Conservation (phyloP, 2,797 vertebrate genomes). For the Zenarchopterus dispar region DNA sequence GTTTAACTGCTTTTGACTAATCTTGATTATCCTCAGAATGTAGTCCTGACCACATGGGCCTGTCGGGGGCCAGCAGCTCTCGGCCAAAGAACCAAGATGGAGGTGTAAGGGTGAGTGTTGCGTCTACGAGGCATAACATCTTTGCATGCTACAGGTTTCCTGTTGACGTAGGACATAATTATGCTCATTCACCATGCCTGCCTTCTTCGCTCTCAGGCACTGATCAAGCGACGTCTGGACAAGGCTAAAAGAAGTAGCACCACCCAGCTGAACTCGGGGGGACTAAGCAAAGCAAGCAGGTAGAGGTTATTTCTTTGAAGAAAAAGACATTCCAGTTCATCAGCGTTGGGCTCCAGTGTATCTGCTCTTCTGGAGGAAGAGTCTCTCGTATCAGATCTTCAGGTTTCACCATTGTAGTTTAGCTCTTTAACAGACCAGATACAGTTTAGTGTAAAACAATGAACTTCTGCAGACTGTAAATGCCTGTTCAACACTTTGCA, state of each 20-base stretch:
- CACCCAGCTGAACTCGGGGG: conserved; percentile 64
- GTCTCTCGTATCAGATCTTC: no score
- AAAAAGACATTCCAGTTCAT: not conserved
- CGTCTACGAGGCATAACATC: conserved; percentile 6
- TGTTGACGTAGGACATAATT: conserved; percentile 29
- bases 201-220: conserved; percentile 56
- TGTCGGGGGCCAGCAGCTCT: conserved; percentile 20
- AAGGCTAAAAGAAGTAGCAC: conserved; percentile 73
- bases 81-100: conserved; percentile 79
- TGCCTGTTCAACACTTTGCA: not conserved
- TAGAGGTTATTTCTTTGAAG: conserved; percentile 30
- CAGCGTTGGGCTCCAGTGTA: no score
- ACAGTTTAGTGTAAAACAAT: no score
- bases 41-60: conserved; percentile 73
- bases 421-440: no score
- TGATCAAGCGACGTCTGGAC: conserved; percentile 78
- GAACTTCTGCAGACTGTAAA: no score
- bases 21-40: conserved; percentile 67
- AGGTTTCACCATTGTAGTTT: no score
- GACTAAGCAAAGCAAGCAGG: conserved; percentile 68
- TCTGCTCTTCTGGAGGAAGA: no score
- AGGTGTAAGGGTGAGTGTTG: conserved; percentile 77
- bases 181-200: not conserved
- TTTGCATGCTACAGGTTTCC: conserved; percentile 26
- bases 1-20: not conserved